Conservation (phyloP, 2,113 vertebrate species). For the Engraulis encrasicolus region DNA sequence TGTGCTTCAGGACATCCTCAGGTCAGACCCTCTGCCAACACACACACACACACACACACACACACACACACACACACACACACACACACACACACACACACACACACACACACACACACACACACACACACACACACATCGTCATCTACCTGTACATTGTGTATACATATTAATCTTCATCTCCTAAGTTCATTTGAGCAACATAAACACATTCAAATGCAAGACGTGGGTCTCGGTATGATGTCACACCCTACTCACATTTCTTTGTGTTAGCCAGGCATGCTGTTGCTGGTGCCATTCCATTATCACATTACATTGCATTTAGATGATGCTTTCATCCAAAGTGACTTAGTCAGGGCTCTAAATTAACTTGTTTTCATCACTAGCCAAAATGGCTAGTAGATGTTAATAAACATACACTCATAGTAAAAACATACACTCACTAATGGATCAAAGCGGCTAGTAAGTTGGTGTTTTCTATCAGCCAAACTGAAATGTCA, state of each 20-base stretch:
- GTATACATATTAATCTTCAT: background rate
- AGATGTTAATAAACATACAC: no score
- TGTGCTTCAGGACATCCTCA: slow-evolving; percentile 71
- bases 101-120: background rate
- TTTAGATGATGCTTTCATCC: no score
- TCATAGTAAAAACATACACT: no score
- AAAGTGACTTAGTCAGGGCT: no score
- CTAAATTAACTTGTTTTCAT: no score
- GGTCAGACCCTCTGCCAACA: slow-evolving; percentile 64
- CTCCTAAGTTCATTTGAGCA: background rate
- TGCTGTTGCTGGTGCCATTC: background rate
- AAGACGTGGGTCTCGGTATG: background rate
- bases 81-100: background rate
- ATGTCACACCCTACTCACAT: background rate
- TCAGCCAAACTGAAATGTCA: no score
- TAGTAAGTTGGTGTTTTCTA: no score
- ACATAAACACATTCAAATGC: background rate
- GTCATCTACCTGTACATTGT: background rate
- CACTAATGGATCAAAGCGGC: no score
- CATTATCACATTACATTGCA: no score
- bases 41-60: background rate
- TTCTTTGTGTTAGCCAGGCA: background rate
- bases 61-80: background rate
- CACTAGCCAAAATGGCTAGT: no score
- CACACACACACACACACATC: background rate